Evolutionary conservation across 2,888 invertebrate genomes (phyloP).

Genomic region (Catocala fraxini): DNA sequence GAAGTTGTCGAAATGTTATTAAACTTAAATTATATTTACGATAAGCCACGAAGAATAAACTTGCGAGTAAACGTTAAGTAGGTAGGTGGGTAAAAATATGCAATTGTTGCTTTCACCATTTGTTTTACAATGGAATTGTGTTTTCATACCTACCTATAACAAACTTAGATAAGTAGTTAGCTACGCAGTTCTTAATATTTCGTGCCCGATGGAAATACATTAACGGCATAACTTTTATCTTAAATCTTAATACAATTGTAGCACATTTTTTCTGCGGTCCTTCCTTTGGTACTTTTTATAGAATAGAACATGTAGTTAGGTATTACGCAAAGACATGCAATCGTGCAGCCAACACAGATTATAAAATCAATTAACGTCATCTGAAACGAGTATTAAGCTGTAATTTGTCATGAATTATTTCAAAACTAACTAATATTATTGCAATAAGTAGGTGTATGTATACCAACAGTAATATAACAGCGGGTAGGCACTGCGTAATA

Average conservation of each 20-base stretch:
- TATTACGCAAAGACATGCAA: not conserved
- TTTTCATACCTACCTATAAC: no score
- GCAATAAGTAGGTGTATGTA: constrained; percentile 11
- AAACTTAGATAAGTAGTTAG: no score
- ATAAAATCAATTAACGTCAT: no score
- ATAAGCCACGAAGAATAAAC: constrained; percentile 13
- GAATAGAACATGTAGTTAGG: no score
- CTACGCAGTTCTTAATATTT: no score
- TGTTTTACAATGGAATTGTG: no score
- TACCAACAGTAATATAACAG: constrained; percentile 6
- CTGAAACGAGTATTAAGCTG: no score
- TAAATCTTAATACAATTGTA: no score
- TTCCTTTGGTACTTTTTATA: no score
- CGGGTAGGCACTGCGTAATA: constrained; percentile 11
- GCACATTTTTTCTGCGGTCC: no score
- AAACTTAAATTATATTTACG: constrained; percentile 6
- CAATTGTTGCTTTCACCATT: constrained; percentile 29
- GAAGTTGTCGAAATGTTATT: constrained; percentile 6
- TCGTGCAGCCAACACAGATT: not conserved
- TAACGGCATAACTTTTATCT: no score
- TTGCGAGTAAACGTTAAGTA: constrained; percentile 12
- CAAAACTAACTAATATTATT: not conserved
- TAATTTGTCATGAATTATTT: not conserved
- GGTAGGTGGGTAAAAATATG: not conserved
- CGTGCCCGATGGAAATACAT: no score